Percentiles rank a stretch among this genome's conserved stretches.
These are phyloP conservation scores for Crotalus helleri DNA, from an alignment of 2,113 vertebrate genomes.

Conservation along the genomic window DNA sequence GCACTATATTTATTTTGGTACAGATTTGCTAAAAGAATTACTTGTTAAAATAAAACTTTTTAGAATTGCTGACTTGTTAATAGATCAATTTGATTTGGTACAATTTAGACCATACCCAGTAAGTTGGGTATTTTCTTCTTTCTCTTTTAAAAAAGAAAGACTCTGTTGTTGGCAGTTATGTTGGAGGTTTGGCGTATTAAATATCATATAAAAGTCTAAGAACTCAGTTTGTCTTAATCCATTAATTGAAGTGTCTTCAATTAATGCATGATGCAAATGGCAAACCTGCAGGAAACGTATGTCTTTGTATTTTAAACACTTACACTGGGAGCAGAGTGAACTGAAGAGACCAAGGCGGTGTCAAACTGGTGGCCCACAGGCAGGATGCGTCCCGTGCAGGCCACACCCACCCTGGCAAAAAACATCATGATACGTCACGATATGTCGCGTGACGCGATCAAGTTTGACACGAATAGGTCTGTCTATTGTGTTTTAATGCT, in stretches of 20 bases:
- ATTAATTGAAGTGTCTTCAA: neutral
- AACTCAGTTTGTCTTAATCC: neutral
- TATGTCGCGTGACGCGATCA: no score
- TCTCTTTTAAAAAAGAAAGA: neutral
- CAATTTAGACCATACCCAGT: neutral
- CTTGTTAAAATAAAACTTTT: neutral
- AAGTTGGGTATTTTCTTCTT: neutral
- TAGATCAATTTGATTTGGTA: neutral
- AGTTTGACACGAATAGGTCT: neutral
- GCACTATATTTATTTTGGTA: neutral
- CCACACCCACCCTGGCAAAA: no score
- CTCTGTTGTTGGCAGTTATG: neutral
- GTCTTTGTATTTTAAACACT: neutral
- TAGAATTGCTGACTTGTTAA: neutral
- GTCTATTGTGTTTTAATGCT: neutral
- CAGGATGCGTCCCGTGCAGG: no score
- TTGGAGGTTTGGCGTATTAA: neutral
- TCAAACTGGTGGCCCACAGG: no score
- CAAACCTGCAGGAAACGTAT: neutral
- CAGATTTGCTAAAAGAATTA: neutral
- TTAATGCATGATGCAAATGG: neutral
- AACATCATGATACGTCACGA: no score
- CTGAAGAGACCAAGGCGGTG: neutral
- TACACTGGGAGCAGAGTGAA: neutral
- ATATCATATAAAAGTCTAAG: neutral